These are phyloP conservation scores for Entomobrya proxima DNA, from an alignment of 2,888 invertebrate species.

Conservation along the genomic window DNA sequence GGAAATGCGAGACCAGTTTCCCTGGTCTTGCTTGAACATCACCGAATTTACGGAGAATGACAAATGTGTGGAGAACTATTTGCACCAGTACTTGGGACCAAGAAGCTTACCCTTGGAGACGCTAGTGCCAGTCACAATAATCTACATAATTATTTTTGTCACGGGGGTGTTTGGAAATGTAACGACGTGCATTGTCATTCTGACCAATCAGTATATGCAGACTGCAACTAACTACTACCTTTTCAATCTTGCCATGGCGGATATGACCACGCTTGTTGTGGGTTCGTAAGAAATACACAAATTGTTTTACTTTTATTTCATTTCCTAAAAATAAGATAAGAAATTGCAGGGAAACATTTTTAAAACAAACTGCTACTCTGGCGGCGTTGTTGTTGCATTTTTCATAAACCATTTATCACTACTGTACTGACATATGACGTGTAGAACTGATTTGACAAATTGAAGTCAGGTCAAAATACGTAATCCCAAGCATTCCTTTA, in stretches of 20 bases:
- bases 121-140: constrained; percentile 76
- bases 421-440: neutral
- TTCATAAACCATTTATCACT: neutral
- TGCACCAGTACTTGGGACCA: constrained; percentile 53
- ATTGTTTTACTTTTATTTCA: neutral
- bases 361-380: too few species aligned
- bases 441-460: constrained; percentile 8
- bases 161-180: constrained; percentile 76
- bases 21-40: constrained; percentile 38
- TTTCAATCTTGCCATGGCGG: constrained; percentile 77
- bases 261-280: constrained; percentile 42
- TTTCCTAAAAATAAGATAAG: neutral
- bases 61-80: constrained; percentile 49
- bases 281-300: neutral
- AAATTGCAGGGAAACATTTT: neutral
- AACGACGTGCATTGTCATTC: constrained; percentile 76
- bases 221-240: constrained; percentile 77
- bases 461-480: neutral
- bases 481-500: neutral
- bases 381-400: too few species aligned
- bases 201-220: constrained; percentile 77
- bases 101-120: constrained; percentile 68
- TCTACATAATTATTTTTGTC: constrained; percentile 76
- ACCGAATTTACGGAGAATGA: constrained; percentile 44
- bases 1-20: constrained; percentile 1